Evolutionary conservation across 64 coral and sea anemone species (phyloP).

Genomic region (Stichodactyla helianthus): DNA sequence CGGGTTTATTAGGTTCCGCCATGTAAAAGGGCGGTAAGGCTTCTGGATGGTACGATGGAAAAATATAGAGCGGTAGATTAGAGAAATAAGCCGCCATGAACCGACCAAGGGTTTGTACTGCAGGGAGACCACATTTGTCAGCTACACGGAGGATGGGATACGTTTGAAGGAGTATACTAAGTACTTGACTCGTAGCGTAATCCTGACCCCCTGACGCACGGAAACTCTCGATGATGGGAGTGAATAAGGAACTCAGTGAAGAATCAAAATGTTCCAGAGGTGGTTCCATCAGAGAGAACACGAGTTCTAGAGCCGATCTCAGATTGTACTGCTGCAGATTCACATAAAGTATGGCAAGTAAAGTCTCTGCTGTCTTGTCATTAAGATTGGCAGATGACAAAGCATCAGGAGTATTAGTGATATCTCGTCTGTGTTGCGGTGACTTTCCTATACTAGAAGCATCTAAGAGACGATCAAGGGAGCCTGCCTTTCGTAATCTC

Average conservation of each 20-base stretch:
- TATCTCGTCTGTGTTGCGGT: background rate
- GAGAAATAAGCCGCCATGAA: slow-evolving; percentile 96
- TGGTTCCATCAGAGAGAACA: slow-evolving; percentile 55
- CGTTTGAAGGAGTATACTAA: slow-evolving; percentile 58
- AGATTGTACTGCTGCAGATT: slow-evolving; percentile 89
- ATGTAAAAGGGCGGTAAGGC: slow-evolving; percentile 63
- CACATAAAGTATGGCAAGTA: slow-evolving; percentile 78
- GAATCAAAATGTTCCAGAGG: slow-evolving; percentile 44
- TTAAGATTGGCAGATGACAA: background rate
- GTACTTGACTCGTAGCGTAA: slow-evolving; percentile 27
- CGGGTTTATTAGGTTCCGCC: slow-evolving; percentile 11
- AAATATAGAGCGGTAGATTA: slow-evolving; percentile 80
- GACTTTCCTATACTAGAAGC: background rate
- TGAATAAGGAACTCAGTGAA: slow-evolving; percentile 37
- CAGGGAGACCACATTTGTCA: slow-evolving; percentile 60
- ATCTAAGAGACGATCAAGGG: slow-evolving; percentile 8
- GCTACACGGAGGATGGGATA: slow-evolving; percentile 72
- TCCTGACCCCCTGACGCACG: slow-evolving; percentile 29
- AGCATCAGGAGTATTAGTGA: background rate
- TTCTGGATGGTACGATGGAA: slow-evolving; percentile 47
- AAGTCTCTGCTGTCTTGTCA: slow-evolving; percentile 40
- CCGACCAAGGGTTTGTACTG: slow-evolving; percentile 71
- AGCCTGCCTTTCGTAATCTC: background rate
- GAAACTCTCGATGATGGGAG: slow-evolving; percentile 21
- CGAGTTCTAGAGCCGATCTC: slow-evolving; percentile 44